Evolutionary conservation across 2,113 vertebrate genomes (phyloP), one percentile per base, ranked within the genome.

Genomic region (Gambusia holbrooki): DNA sequence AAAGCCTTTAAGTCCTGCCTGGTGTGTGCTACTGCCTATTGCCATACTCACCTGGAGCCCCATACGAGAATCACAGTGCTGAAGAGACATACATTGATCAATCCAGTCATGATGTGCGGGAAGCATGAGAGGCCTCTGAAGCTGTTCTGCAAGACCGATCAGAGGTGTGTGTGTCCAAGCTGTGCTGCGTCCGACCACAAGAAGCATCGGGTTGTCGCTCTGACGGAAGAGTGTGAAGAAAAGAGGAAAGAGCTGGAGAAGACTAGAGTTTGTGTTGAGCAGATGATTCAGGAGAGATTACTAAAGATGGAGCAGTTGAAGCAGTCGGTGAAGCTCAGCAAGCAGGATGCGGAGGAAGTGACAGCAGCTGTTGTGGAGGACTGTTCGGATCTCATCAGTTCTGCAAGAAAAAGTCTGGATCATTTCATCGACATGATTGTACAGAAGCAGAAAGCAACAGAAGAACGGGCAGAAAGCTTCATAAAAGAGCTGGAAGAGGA

Each of bases 11-110:
- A 76, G 58, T 68, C 79, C 80, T 82, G 80, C 33, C 58, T 73
- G 32, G 33, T 9, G 27, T 64, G 74, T 15, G 42, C 28, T 33
- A 45, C 11, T 42, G 62, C 68, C 62, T 76, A 54, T 73, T 76
- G 79, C 29, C 27, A 28, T 48, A 73, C 74, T 74, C 75, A 78
- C 64, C 74, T 73, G 75, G 71, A 78, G 75, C 67, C 66, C 62
- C 79, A 76, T 63, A 63, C 0, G 28, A 66, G 30, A 11, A 7
- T 22, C 0, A 4, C 54, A 7, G 27, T 22, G 2, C 37, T 67
- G 37, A 67, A 58, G 9, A 58, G 9, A n/a, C 51, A 58, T 58
- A 58, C n/a, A 58, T 25, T 58, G 51, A 58, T 58, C 51, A 25
- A 58, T 58, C 25, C 51, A 58, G 51, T 58, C 22, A n/a, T 17